Evolutionary conservation across 2,888 invertebrate species (phyloP), one percentile per base, ranked within the genome.

Genomic region (Scaptodrosophila latifasciaeformis): DNA sequence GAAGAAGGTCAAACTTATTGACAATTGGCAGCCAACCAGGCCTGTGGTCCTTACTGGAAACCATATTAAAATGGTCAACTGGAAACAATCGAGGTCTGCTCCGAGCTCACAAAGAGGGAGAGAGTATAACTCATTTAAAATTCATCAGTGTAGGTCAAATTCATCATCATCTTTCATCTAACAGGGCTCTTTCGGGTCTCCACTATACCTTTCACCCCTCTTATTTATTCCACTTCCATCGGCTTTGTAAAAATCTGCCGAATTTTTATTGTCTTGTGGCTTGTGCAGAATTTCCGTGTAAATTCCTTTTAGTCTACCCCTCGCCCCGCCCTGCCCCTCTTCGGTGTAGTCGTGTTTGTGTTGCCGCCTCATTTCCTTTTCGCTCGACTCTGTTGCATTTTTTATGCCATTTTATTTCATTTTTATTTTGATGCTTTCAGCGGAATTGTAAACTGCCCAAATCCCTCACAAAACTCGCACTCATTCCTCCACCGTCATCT

Each of bases 341-440:
- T 19, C 2, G n/a, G n/a, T n/a, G n/a, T n/a, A n/a, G n/a, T n/a
- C n/a, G n/a, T n/a, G n/a, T n/a, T n/a, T n/a, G n/a, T n/a, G 43
- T 21, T 13, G 13, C 10, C 21, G 12, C 12, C 43, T 43, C 43
- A 43, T 21, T 43, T 21, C 19, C n/a, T n/a, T n/a, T 24, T 13
- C 24, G 43, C 52, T 45, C 51, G 72, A n/a, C n/a, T n/a, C 70
- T 75, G 77, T 75, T 75, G 80, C 80, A 75, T 75, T 75, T 75
- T 75, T 75, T 59, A 75, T 75, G 67, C 57, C 58, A 70, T 70
- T 79, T 76, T 76, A 77, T 76, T 72, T 72, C 58, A 60, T 64
- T 76, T 68, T 70, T 68, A 78, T 70, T 55, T 60, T 64, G 50
- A 59, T 54, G 70, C 61, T 70, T 21, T 44, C 50, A 54, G 50